Conservation (phyloP, 2,888 invertebrate species). For the Auanema freiburgensis region DNA sequence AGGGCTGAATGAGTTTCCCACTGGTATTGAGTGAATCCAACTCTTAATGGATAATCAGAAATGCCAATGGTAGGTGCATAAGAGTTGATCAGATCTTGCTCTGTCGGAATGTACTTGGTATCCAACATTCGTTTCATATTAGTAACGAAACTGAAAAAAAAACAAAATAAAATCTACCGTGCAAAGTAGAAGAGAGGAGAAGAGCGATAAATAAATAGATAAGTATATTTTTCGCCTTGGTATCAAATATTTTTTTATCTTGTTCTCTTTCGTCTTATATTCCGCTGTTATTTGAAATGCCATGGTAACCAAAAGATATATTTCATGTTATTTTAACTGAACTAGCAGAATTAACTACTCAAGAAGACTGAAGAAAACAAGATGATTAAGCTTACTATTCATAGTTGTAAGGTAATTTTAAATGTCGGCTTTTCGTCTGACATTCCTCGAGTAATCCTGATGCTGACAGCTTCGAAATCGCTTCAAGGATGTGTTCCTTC, state of each 20-base stretch:
- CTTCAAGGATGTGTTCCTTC: not conserved
- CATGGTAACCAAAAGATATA: no score
- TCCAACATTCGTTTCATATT: slow-evolving; percentile 29
- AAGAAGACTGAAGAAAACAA: no score
- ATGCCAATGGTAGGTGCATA: slow-evolving; percentile 40
- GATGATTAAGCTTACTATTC: slow-evolving; percentile 4
- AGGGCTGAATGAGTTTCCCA: slow-evolving; percentile 14
- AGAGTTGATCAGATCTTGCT: slow-evolving; percentile 35
- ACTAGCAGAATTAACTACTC: no score
- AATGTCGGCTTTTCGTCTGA: slow-evolving; percentile 1
- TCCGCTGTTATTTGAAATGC: no score
- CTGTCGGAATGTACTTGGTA: slow-evolving; percentile 29
- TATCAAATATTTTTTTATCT: not conserved
- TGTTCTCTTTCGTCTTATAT: not conserved
- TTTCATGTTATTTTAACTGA: no score
- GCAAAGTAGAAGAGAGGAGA: no score
- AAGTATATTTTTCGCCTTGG: no score
- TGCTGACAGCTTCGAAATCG: not conserved
- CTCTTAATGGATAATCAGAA: slow-evolving; percentile 22
- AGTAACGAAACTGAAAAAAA: slow-evolving; percentile 26
- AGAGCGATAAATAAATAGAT: no score
- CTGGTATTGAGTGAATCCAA: slow-evolving; percentile 29
- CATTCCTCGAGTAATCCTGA: slow-evolving; percentile 6
- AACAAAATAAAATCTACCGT: no score
- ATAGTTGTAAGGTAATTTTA: slow-evolving; percentile 7